These are phyloP conservation scores for Ophiodon elongatus DNA, from an alignment of 2,113 vertebrate species.

Conservation along the genomic window DNA sequence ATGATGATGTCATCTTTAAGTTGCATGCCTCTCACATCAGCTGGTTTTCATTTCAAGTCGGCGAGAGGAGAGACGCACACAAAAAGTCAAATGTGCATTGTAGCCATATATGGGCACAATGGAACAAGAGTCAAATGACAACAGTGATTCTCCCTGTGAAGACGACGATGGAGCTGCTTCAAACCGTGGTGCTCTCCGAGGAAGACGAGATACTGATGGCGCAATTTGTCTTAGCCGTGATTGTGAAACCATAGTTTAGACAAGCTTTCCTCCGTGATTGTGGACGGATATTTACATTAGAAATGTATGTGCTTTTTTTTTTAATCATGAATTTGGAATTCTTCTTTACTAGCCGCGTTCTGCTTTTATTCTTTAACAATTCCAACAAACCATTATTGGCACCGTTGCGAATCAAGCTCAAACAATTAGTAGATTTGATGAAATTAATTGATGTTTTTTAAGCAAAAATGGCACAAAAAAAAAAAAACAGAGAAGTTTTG, in stretches of 20 bases:
- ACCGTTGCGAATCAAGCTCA: neutral
- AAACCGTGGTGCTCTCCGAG: neutral
- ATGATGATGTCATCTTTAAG: conserved; percentile 77
- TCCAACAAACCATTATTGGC: neutral
- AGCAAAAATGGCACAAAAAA: too few species aligned
- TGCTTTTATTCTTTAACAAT: neutral
- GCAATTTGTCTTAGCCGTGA: neutral
- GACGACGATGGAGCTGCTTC: conserved; percentile 22
- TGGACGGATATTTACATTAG: neutral
- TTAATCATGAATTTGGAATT: neutral
- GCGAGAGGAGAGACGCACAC: conserved; percentile 23
- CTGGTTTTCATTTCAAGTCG: conserved; percentile 76
- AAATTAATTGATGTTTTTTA: too few species aligned
- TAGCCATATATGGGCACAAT: conserved; percentile 72
- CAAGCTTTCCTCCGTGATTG: neutral
- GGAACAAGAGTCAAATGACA: conserved; percentile 54
- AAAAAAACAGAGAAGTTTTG: neutral
- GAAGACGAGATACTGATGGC: neutral
- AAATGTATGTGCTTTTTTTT: neutral
- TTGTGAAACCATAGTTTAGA: neutral
- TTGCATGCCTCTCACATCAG: conserved; percentile 70
- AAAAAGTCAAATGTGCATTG: conserved; percentile 57
- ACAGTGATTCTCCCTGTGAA: conserved; percentile 31
- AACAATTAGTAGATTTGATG: neutral
- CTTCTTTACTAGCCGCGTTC: neutral